Percentiles rank a stretch among this genome's conserved stretches.
These are phyloP conservation scores for Megatriorchis doriae DNA, from an alignment of 2,113 vertebrate genomes.

Conservation along the genomic window DNA sequence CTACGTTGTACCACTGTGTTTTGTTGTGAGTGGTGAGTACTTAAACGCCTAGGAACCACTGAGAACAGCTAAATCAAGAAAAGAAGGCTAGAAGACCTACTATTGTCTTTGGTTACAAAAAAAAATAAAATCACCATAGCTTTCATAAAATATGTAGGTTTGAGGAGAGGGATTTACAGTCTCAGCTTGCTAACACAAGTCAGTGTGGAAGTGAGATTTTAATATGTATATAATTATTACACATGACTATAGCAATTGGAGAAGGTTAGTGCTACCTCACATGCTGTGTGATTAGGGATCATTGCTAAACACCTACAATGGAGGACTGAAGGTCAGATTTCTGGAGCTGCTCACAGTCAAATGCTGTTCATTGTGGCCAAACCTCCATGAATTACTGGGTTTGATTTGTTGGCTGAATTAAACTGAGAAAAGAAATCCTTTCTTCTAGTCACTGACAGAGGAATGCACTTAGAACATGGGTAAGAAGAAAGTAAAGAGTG, in stretches of 20 bases:
- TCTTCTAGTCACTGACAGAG: background rate
- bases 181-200: background rate
- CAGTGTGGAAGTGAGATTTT: background rate
- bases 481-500: background rate
- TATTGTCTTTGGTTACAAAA: background rate
- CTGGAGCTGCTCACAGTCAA: background rate
- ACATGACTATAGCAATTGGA: background rate
- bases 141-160: background rate
- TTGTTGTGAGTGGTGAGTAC: background rate
- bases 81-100: background rate
- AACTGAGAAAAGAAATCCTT: background rate
- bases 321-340: background rate
- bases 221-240: background rate
- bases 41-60: background rate
- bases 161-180: background rate
- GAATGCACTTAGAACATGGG: background rate
- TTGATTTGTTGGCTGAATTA: background rate
- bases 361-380: background rate
- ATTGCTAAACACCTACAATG: background rate
- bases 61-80: background rate
- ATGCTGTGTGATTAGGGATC: background rate
- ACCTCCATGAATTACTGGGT: background rate
- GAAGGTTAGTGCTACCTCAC: background rate
- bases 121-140: background rate
- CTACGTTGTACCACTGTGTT: background rate